Base-by-base conservation (phyloP, 2,888 invertebrate genomes). In the Nemoura dubitans region DNA sequence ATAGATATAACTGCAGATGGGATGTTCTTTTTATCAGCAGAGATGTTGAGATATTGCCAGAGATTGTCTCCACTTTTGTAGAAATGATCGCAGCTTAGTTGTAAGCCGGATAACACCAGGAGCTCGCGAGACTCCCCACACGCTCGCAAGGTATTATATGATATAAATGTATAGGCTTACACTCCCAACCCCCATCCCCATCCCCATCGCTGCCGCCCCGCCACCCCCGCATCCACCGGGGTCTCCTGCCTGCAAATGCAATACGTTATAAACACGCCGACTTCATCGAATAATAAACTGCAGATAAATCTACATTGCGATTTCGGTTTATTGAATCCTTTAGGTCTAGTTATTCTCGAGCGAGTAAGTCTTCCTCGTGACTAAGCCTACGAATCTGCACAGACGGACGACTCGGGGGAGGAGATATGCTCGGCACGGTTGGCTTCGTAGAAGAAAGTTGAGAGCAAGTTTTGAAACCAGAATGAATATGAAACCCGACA, bases 11-110 rank as follows among this genome's bases (percentile, higher is more conserved):
- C n/a, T 59, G 59, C 2, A 59, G 59, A 59, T 59, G 3, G 59
- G 59, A 59, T 59, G 59, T 59, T 59, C 59, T 59, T 59, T 59
- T 59, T 59, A 59, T 16, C 59, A 59, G 59, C 16, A 59, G 21
- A 59, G 59, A 59, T 59, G 59, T 59, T 59, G 59, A 59, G 59
- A 59, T 59, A 59, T 59, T 59, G 59, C 59, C 59, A 59, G 59
- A 59, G 59, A 59, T 59, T 59, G 59, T 59, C 59, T 59, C 59
- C 59, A 59, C 59, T 59, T 59, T 14, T 59, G 59, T 59, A 59
- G 59, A 59, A 59, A 59, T 59, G 59, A 59, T 59, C 59, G 21
- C 59, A 59, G 59, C 59, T 59, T 59, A 59, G 59, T 7, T 21
- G 2, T 59, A 59, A 59, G 59, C 59, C 59, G 59, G 59, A 59